Base-by-base conservation (phyloP, 2,797 vertebrate species). In the Sebastes nivosus region DNA sequence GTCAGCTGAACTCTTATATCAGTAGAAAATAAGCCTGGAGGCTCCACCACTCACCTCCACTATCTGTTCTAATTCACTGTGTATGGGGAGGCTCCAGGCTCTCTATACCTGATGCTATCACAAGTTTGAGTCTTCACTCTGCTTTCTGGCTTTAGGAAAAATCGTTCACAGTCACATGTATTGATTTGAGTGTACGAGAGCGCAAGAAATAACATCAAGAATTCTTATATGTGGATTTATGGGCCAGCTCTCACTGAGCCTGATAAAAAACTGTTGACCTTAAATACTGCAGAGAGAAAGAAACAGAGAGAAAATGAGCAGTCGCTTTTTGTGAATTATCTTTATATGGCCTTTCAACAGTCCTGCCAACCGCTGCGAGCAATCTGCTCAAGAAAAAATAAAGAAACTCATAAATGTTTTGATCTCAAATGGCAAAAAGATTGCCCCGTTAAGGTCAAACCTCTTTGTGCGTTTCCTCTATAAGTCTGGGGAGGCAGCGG, bases 371-470 rank as follows among this genome's bases (percentile, higher is more conserved):
- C 18, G 12, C 73, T 18, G 55, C 0, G 5, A 76, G 46, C 13
- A 72, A 60, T 66, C 67, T 72, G 36, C 73, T 16, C 0, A 18
- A 69, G 30, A 14, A 71, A 60, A 77, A 57, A 54, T n/a, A 75
- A 83, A 82, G 32, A 80, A 85, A 63, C 6, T 55, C 11, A 7
- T 59, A 70, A 80, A 76, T 75, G 80, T 88, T 88, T 85, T 81
- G 75, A 89, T 88, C 66, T 85, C 0, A 77, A 90, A 87, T 50
- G 79, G 83, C 65, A 64, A 74, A 83, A 81, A 77, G 75, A 72
- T 80, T 34, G 57, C 57, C 69, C 72, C 1, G 60, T 75, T 89
- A 83, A 92, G 90, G 92, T 91, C 88, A 91, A 86, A 89, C 36
- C 66, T 67, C 36, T 78, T 73, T 73, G 64, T 76, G 52, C 10